phyloP scores from a whole-genome alignment of 2,113 vertebrate genomes.

The Loxodonta africana region DNA sequence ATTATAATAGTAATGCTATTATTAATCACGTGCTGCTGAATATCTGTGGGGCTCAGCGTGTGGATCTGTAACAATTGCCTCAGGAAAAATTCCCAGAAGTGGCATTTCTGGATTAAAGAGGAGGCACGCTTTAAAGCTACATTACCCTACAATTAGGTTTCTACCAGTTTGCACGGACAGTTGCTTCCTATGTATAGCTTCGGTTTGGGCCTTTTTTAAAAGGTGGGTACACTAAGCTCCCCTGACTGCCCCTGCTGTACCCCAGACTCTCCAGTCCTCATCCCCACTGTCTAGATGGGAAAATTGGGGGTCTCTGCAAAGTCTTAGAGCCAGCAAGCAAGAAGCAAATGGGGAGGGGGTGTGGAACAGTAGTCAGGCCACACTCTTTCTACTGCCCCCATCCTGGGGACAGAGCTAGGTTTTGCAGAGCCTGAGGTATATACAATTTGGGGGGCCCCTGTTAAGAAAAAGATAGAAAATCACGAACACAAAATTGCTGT shows the following conservation, averaged over 20 bases:
- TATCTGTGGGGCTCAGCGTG: not conserved
- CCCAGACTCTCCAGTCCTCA: not conserved
- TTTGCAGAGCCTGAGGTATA: not conserved
- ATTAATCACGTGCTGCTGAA: not conserved
- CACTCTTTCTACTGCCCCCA: not conserved
- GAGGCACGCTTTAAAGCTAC: conserved; percentile 6
- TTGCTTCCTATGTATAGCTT: not conserved
- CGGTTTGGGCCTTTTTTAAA: not conserved
- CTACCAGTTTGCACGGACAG: not conserved
- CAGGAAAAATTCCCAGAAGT: not conserved
- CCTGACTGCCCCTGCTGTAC: not conserved
- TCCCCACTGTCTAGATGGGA: not conserved
- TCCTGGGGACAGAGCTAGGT: not conserved
- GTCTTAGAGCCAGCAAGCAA: not conserved
- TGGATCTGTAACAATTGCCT: not conserved
- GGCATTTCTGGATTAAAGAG: not conserved
- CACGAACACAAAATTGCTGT: not conserved
- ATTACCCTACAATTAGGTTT: not conserved
- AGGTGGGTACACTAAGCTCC: not conserved
- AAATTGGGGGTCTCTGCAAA: not conserved
- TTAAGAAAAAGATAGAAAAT: conserved; percentile 25
- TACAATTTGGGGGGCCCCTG: not conserved
- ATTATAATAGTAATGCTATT: too few species aligned
- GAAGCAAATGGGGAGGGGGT: not conserved
- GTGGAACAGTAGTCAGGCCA: not conserved